A percentile compares a stretch with the other conserved stretches of the same genome.
Evolutionary conservation across 2,888 invertebrate genomes (phyloP).

Genomic region (Hypolimnas misippus): DNA sequence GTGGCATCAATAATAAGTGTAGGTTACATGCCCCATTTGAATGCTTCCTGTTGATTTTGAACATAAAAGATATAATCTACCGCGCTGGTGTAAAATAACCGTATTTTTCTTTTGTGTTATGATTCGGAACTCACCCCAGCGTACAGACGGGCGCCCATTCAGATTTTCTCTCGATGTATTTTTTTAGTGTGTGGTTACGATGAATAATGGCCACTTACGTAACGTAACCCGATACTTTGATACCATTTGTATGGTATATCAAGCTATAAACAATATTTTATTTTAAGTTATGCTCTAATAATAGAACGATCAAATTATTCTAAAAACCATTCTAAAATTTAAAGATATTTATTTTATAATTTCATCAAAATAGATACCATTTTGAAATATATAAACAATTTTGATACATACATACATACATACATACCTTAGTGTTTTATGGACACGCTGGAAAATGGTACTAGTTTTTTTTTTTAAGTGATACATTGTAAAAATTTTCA

Average conservation of each 20-base stretch:
- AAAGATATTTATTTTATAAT: too few relatives aligned
- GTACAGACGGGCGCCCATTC: constrained; percentile 62
- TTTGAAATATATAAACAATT: too few relatives aligned
- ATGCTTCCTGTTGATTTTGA: constrained; percentile 83
- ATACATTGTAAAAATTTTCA: too few relatives aligned
- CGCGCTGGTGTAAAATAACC: constrained; percentile 82
- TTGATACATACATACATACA: too few relatives aligned
- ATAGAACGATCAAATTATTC: background rate
- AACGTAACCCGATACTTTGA: constrained; percentile 45
- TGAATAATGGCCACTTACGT: constrained; percentile 48
- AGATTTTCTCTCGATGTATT: constrained; percentile 55
- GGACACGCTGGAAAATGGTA: too few relatives aligned
- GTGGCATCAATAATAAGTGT: constrained; percentile 80
- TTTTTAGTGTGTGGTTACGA: constrained; percentile 61
- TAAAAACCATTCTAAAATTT: background rate
- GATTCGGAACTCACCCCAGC: constrained; percentile 70
- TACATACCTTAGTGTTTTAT: too few relatives aligned
- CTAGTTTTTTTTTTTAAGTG: too few relatives aligned
- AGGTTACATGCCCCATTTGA: constrained; percentile 84
- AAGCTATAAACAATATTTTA: constrained; percentile 33
- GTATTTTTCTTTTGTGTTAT: constrained; percentile 81
- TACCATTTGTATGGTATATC: constrained; percentile 39
- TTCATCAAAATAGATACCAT: too few relatives aligned
- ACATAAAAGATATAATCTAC: constrained; percentile 83
- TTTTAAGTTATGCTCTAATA: constrained; percentile 9